A percentile compares a stretch with the other conserved stretches of the same genome.
phyloP scores from a whole-genome alignment of 2,888 invertebrate species.

The Clepsis dumicolana region DNA sequence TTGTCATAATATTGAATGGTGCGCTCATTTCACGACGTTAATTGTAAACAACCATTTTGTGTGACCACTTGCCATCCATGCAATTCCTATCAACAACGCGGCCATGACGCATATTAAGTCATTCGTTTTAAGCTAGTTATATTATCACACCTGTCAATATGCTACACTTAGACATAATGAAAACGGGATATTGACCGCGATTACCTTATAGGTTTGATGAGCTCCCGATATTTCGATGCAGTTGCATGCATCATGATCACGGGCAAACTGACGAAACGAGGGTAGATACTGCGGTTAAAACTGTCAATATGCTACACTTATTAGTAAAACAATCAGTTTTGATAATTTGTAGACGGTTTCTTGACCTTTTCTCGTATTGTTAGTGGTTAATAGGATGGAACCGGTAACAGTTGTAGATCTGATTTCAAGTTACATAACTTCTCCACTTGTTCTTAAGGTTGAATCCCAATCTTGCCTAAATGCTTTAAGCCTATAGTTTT shows the following conservation, averaged over 20 bases:
- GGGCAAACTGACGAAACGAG: too few species aligned
- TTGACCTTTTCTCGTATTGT: background rate
- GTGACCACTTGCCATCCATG: conserved; percentile 14
- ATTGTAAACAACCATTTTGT: conserved; percentile 40
- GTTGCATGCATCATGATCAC: too few species aligned
- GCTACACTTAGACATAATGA: background rate
- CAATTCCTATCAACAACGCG: conserved; percentile 35
- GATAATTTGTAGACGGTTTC: background rate
- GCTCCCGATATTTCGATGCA: too few species aligned
- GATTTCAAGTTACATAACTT: background rate
- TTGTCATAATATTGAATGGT: conserved; percentile 37
- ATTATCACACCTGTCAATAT: background rate
- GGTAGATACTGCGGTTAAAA: too few species aligned
- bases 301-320: background rate
- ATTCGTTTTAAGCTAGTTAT: conserved; percentile 1
- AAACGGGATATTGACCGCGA: too few species aligned
- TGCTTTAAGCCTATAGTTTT: background rate
- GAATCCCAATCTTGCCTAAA: background rate
- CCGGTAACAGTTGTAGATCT: background rate
- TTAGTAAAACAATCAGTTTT: background rate
- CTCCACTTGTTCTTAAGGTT: background rate
- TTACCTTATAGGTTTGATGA: too few species aligned
- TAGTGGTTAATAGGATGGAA: conserved; percentile 3
- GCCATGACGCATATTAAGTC: conserved; percentile 20
- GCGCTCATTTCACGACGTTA: conserved; percentile 33